Evolutionary conservation across 2,888 invertebrate genomes (phyloP), one percentile per base, ranked within the genome.

Genomic region (Idaea biselata): DNA sequence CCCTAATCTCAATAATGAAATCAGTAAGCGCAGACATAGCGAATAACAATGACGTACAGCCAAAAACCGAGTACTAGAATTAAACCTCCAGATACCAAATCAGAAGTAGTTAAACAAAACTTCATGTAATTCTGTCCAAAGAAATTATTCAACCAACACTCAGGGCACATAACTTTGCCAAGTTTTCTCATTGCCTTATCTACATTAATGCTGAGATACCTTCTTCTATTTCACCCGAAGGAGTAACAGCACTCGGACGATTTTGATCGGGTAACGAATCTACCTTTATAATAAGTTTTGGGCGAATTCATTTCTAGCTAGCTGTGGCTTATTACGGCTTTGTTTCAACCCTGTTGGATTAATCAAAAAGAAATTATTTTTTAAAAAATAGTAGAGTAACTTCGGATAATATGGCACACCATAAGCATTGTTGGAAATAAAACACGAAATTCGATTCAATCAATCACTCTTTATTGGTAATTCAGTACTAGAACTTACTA

Each of bases 181-280:
- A 61, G 61, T 61, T 61, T 61, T 54, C 55, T 54, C 61, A 57
- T 61, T 55, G 61, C 58, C 55, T 61, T 61, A 61, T 61, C 61
- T 61, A 18, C 53, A 53, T 18, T 58, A 61, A 18, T 58, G 44
- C 14, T 44, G 44, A 44, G 44, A 44, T 44, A 44, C 44, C 44
- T 44, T 44, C 44, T 44, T 44, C 44, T 18, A 25, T 54, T 31
- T 58, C 56, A 56, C 56, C 56, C 56, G 18, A 18, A 56, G 18
- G 56, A 56, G 56, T 56, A 18, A 8, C 44, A 44, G 44, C 14
- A 8, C 44, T 44, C 11, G 18, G 56, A 56, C 56, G 18, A 64
- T 64, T 67, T 64, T 64, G 67, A 67, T 64, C 67, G 61, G 64
- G 64, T 67, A 64, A 63, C 63, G 60, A 53, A 64, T 61, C 60